A percentile compares a stretch with the other conserved stretches of the same genome.
These are phyloP conservation scores for Peromyscus attwateri DNA, from an alignment of 2,797 vertebrate species.

Conservation along the genomic window DNA sequence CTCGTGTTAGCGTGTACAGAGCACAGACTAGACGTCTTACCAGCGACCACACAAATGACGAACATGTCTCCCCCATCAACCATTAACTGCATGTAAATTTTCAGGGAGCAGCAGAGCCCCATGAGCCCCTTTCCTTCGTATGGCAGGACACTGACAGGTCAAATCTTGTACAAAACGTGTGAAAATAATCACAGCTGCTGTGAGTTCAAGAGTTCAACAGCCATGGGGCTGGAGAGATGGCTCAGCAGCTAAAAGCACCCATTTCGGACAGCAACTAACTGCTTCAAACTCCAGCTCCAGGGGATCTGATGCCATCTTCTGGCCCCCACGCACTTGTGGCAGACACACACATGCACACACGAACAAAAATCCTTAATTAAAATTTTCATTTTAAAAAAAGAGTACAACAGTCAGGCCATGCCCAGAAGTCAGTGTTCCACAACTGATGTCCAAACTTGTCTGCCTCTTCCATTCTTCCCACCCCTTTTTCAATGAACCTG, in stretches of 20 bases:
- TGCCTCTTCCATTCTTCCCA: background rate
- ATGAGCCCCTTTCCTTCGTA: background rate
- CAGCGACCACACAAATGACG: background rate
- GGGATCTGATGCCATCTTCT: background rate
- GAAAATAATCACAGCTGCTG: background rate
- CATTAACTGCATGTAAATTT: background rate
- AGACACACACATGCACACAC: background rate
- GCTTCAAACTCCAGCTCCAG: background rate
- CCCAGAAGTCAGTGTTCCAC: background rate
- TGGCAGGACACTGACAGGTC: background rate
- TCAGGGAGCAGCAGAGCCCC: background rate
- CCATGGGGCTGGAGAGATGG: background rate
- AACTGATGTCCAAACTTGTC: background rate
- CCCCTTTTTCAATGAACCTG: background rate
- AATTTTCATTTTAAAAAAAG: background rate
- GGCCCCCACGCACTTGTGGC: background rate
- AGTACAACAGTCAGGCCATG: background rate
- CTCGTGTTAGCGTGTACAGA: background rate
- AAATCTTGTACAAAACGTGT: background rate
- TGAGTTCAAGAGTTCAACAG: background rate
- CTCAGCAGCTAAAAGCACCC: background rate
- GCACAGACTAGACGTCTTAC: background rate
- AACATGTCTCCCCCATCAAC: background rate
- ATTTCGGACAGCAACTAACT: background rate
- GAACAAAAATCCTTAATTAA: background rate